phyloP scores from a whole-genome alignment of 2,113 vertebrate genomes.

The Phalacrocorax pelagicus region DNA sequence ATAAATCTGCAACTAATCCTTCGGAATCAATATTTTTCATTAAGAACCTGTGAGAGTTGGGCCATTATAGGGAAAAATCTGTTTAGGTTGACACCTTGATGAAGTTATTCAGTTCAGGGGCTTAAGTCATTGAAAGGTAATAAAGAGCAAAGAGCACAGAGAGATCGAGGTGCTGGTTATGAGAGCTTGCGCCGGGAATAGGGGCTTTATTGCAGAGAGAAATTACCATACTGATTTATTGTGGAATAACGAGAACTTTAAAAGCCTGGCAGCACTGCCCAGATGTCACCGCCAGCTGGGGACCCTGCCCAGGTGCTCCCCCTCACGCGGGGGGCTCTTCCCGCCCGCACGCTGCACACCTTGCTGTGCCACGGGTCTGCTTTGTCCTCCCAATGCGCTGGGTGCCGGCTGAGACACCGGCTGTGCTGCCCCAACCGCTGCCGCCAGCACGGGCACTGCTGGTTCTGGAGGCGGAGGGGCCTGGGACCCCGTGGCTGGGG shows the following conservation, averaged over 20 bases:
- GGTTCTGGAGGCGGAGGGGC: not conserved
- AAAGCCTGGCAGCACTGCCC: slow-evolving; percentile 15
- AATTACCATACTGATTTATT: slow-evolving; percentile 68
- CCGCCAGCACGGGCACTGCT: rapidly evolving
- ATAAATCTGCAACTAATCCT: slow-evolving; percentile 89
- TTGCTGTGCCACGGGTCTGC: rapidly evolving
- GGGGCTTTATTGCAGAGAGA: slow-evolving; percentile 56
- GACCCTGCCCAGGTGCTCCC: not conserved
- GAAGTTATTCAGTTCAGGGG: slow-evolving; percentile 84
- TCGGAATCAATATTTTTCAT: slow-evolving; percentile 88
- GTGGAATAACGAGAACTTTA: slow-evolving; percentile 41
- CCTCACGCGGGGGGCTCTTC: rapidly evolving
- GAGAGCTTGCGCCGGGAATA: slow-evolving; percentile 51
- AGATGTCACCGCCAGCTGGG: not conserved
- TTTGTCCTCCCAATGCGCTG: not conserved
- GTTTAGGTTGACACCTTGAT: slow-evolving; percentile 88
- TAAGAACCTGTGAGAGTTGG: slow-evolving; percentile 82
- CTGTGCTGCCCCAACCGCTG: rapidly evolving
- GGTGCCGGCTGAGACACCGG: rapidly evolving
- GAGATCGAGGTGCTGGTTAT: slow-evolving; percentile 61
- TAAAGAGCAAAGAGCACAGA: slow-evolving; percentile 77
- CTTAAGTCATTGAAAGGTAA: slow-evolving; percentile 84
- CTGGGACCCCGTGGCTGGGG: rapidly evolving
- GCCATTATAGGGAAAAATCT: slow-evolving; percentile 84
- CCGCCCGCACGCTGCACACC: rapidly evolving